These are phyloP conservation scores for Tribolium madens DNA, from an alignment of 1,140 invertebrate species.

Conservation along the genomic window DNA sequence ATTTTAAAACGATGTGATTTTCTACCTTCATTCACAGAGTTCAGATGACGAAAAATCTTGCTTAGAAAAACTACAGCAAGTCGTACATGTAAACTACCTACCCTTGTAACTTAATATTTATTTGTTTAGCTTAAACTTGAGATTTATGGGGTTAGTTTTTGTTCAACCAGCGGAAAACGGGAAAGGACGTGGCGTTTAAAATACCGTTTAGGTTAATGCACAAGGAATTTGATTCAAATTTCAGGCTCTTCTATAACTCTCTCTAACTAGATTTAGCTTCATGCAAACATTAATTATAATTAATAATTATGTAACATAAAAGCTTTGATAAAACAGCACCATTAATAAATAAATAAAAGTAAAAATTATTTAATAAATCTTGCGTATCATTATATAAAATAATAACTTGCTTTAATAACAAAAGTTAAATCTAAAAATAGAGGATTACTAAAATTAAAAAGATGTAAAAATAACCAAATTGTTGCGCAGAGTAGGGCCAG, in stretches of 20 bases:
- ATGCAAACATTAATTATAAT: too few species aligned
- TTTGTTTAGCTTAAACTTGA: neutral
- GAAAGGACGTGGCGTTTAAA: constrained; percentile 13
- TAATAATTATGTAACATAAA: too few species aligned
- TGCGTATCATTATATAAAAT: too few species aligned
- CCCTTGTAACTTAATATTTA: constrained; percentile 15
- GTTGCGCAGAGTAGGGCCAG: too few species aligned
- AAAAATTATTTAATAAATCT: too few species aligned
- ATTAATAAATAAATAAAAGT: too few species aligned
- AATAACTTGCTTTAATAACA: too few species aligned
- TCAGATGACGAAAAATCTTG: neutral
- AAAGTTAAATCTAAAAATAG: too few species aligned
- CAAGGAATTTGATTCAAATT: neutral
- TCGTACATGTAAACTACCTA: neutral
- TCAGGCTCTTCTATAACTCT: neutral
- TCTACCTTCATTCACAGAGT: neutral
- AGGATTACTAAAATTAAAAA: too few species aligned
- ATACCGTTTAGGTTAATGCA: constrained; percentile 7
- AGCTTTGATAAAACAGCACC: too few species aligned
- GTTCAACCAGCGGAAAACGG: neutral
- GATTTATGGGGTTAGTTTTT: constrained; percentile 26
- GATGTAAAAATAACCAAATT: too few species aligned
- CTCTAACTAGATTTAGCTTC: too few species aligned
- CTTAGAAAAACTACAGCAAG: neutral
- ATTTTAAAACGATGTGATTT: constrained; percentile 11